Base-by-base conservation (phyloP, 2,888 invertebrate species). In the Pammene aurita region DNA sequence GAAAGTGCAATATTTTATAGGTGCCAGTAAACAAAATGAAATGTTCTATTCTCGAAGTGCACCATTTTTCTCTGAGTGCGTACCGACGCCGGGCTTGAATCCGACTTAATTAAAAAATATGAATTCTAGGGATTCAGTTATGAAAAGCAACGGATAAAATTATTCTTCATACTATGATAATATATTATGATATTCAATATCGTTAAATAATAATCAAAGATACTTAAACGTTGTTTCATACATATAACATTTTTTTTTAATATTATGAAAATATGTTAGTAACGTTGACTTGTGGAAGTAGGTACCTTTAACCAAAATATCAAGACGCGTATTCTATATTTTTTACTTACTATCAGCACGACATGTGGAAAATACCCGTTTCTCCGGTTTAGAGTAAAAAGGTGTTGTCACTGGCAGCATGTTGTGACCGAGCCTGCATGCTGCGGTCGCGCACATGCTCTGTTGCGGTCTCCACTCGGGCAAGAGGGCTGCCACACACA, bases 1-100 rank as follows among this genome's bases (percentile, higher is more conserved):
- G 79, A 78, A 79, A 81, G 77, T 78, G 79, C 77, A 78, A 78
- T 80, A 78, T 81, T 79, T 81, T 80, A 76, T 75, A 74, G 71
- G 74, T 75, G 72, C 74, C 62, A 72, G 77, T 74, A 78, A 77
- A 77, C 75, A 78, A 78, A 74, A 73, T 73, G 67, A 71, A 65
- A 58, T 54, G 60, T 68, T 60, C 46, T 34, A 65, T 52, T 69
- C 58, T 46, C 52, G 57, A 54, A 69, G 67, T 68, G 66, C 57
- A 61, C 14, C 60, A 63, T 57, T 72, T 60, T 42, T 58, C 61
- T 62, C 58, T 35, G 50, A 46, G 62, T 52, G 38, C 38, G 60
- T 52, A 38, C 65, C 50, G 34, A 63, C 35, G 34, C 55, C 11
- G 34, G n/a, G 67, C 50, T 63, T 38, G 44, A 60, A 44, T 66